Percentiles rank a stretch among this genome's conserved stretches.
Evolutionary conservation across 2,888 invertebrate genomes (phyloP).

Genomic region (Exocentrus adspersus): DNA sequence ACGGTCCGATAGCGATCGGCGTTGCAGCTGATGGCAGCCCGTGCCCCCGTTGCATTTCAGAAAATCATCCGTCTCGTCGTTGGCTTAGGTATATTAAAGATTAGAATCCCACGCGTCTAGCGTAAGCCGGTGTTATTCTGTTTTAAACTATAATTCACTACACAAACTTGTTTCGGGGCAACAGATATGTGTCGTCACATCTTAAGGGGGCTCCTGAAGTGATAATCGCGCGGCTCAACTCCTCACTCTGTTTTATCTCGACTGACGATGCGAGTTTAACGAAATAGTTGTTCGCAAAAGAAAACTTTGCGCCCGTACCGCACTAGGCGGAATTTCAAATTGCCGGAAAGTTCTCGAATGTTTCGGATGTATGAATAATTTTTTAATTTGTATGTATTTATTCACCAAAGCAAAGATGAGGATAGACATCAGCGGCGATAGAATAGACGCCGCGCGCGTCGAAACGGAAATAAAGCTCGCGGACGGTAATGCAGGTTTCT

Average conservation of each 20-base stretch:
- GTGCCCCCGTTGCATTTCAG: constrained; percentile 51
- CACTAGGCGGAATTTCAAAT: background rate
- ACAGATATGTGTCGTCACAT: constrained; percentile 38
- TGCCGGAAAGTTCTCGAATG: background rate
- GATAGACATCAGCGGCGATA: too few relatives aligned
- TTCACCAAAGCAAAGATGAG: too few relatives aligned
- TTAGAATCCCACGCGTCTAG: too few relatives aligned
- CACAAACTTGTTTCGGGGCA: constrained; percentile 28
- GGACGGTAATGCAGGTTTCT: too few relatives aligned
- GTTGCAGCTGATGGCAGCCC: constrained; percentile 49
- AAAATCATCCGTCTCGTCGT: too few relatives aligned
- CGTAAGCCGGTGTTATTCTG: background rate
- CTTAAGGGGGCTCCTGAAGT: constrained; percentile 42
- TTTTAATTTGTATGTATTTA: background rate
- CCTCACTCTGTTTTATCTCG: constrained; percentile 31
- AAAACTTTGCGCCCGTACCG: background rate
- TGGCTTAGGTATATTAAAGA: constrained; percentile 34
- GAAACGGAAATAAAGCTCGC: too few relatives aligned
- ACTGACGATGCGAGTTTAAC: constrained; percentile 19
- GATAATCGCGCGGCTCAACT: constrained; percentile 41
- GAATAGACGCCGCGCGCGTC: too few relatives aligned
- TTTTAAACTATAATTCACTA: constrained; percentile 11
- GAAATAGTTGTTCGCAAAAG: constrained; percentile 20
- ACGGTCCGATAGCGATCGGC: constrained; percentile 48
- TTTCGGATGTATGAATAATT: background rate